phyloP scores from a whole-genome alignment of 2,113 vertebrate species.

The Phyllopteryx taeniolatus region DNA sequence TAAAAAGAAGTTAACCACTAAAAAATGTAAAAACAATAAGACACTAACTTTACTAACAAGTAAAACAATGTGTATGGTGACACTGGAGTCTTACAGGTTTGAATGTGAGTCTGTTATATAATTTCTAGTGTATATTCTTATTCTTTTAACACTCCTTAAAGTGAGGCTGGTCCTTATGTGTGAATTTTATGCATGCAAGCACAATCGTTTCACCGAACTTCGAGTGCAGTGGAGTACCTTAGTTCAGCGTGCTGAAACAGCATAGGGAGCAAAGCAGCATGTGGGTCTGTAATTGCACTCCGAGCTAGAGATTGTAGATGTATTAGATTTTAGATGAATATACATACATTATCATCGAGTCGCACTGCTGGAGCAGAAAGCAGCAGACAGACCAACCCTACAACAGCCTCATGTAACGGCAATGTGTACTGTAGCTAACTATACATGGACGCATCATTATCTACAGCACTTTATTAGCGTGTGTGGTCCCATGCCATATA shows the following conservation, averaged over 20 bases:
- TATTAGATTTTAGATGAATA: neutral
- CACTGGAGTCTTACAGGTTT: too few species aligned
- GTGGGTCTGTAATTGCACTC: too few species aligned
- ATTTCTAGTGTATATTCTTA: too few species aligned
- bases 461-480: slow-evolving; percentile 12
- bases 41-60: too few species aligned
- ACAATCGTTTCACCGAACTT: neutral
- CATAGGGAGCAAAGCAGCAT: neutral
- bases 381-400: slow-evolving; percentile 10
- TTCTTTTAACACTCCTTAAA: too few species aligned
- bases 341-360: slow-evolving; percentile 39
- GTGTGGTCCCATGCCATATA: slow-evolving; percentile 43
- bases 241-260: neutral
- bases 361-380: slow-evolving; percentile 18
- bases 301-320: too few species aligned
- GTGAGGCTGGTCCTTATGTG: too few species aligned
- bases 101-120: too few species aligned
- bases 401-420: slow-evolving; percentile 21
- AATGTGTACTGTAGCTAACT: slow-evolving; percentile 21
- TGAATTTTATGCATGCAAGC: too few species aligned
- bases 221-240: neutral
- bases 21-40: too few species aligned
- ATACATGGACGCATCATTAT: slow-evolving; percentile 14
- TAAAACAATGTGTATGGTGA: too few species aligned
- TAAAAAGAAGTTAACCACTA: too few species aligned